A percentile compares a stretch with the other conserved stretches of the same genome.
Evolutionary conservation across 1,140 invertebrate species (phyloP).

Genomic region (Phthorimaea operculella): DNA sequence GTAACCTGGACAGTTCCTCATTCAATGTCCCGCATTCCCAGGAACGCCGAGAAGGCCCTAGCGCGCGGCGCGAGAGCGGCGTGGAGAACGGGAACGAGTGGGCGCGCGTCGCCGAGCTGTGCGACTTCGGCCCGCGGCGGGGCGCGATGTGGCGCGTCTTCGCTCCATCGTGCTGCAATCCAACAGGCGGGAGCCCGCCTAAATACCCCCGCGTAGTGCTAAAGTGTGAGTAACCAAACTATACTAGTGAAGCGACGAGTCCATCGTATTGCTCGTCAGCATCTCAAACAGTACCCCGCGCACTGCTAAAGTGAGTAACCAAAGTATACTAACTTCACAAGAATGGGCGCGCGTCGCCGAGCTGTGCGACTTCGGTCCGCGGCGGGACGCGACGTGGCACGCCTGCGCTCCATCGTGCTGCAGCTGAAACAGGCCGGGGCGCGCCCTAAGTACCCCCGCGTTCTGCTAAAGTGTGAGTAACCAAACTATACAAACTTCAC

Average conservation of each 20-base stretch:
- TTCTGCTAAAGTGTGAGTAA: no score
- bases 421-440: conserved; percentile 86
- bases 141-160: conserved; percentile 89
- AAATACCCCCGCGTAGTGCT: conserved; percentile 47
- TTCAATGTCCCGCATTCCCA: no score
- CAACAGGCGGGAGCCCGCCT: conserved; percentile 76
- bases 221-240: conserved; percentile 44
- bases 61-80: conserved; percentile 82
- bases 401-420: conserved; percentile 94
- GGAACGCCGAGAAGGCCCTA: conserved; percentile 90
- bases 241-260: no score
- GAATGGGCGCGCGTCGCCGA: no score
- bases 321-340: no score
- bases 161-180: conserved; percentile 94
- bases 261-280: no score
- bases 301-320: no score
- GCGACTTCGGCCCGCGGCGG: conserved; percentile 79
- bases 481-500: no score
- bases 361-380: conserved; percentile 85
- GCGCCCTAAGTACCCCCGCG: conserved; percentile 52
- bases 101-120: conserved; percentile 94
- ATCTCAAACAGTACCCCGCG: no score
- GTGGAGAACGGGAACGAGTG: conserved; percentile 94
- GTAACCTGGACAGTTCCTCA: no score
- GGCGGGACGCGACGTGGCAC: conserved; percentile 80